Conservation (phyloP, 2,888 invertebrate species). For the Lysandra coridon region DNA sequence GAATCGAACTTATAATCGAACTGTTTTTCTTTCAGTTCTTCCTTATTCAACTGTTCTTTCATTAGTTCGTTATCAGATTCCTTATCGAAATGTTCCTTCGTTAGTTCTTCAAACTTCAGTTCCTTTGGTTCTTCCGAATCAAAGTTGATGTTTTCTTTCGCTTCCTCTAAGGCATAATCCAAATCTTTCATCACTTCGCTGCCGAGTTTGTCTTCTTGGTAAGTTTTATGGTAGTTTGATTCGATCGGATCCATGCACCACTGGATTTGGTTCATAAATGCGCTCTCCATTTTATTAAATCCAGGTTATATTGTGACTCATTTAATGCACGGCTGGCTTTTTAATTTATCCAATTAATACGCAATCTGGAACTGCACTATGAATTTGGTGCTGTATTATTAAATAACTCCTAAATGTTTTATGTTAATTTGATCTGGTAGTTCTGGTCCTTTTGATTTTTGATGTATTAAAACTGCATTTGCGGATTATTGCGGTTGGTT, state of each 20-base stretch:
- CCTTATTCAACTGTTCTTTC: neutral
- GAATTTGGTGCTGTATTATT: neutral
- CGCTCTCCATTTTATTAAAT: conserved; percentile 58
- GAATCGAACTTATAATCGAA: conserved; percentile 52
- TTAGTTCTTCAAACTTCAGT: conserved; percentile 2
- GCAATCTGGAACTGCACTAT: conserved; percentile 45
- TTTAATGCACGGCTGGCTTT: conserved; percentile 61
- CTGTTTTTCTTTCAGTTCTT: neutral
- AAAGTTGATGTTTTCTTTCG: conserved; percentile 44
- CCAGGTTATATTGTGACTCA: conserved; percentile 47
- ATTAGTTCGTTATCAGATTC: neutral
- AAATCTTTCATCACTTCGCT: conserved; percentile 62
- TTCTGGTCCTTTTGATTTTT: neutral
- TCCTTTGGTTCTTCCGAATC: neutral
- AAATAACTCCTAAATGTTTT: neutral
- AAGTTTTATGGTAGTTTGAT: conserved; percentile 60
- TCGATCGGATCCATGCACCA: conserved; percentile 52
- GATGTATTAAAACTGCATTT: conserved; percentile 11
- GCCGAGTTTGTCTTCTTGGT: conserved; percentile 57
- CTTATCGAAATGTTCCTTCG: neutral
- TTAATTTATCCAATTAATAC: conserved; percentile 60
- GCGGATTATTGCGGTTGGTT: neutral
- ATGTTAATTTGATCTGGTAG: neutral
- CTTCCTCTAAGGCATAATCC: conserved; percentile 48
- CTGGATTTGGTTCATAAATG: conserved; percentile 54